Percentiles rank a stretch among this genome's conserved stretches.
Evolutionary conservation across 2,113 vertebrate species (phyloP).

Genomic region (Struthio camelus): DNA sequence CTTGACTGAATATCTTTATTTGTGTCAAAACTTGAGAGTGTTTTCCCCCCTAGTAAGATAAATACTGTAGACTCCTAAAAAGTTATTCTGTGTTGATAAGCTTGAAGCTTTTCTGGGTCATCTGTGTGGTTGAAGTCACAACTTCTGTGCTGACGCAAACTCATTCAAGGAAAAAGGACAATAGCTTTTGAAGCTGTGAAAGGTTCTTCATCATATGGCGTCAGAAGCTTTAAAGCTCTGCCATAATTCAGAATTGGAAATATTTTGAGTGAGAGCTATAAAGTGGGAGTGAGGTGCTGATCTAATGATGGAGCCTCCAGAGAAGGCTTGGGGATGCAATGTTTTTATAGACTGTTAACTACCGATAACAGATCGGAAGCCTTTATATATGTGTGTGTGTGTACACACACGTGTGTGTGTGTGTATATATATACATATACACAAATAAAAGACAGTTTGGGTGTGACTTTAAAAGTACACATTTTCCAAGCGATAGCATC

Average conservation of each 20-base stretch:
- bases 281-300: background rate
- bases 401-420: too few relatives aligned
- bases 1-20: background rate
- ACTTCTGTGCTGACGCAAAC: background rate
- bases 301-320: background rate
- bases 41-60: background rate
- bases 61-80: background rate
- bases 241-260: background rate
- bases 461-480: background rate
- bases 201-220: background rate
- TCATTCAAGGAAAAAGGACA: background rate
- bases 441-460: background rate
- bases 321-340: background rate
- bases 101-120: background rate
- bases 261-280: background rate
- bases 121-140: background rate
- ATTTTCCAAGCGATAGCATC: background rate
- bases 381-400: background rate
- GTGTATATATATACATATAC: too few relatives aligned
- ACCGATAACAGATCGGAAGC: background rate
- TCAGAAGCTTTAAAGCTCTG: background rate
- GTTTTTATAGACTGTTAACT: background rate
- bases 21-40: background rate
- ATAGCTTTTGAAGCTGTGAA: background rate
- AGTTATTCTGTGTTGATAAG: background rate